Percentiles rank a stretch among this genome's conserved stretches.
These are phyloP conservation scores for Tapirus terrestris DNA, from an alignment of 2,113 vertebrate genomes.

Conservation along the genomic window DNA sequence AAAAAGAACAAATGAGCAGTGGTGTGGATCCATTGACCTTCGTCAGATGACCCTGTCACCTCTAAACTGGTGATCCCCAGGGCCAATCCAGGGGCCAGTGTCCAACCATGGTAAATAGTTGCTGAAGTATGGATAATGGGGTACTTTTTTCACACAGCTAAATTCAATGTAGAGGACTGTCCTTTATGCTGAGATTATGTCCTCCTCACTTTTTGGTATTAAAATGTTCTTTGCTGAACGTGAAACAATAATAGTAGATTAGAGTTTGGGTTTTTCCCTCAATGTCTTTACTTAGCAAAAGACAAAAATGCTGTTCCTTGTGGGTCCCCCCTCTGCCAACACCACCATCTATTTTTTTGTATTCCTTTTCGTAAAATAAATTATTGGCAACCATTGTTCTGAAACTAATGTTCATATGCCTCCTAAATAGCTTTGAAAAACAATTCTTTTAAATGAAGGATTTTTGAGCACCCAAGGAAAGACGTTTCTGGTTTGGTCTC, in stretches of 20 bases:
- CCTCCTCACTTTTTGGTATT: neutral
- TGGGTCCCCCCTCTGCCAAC: accelerated
- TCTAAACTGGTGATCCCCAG: neutral
- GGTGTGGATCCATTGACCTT: neutral
- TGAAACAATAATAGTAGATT: neutral
- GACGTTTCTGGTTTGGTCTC: neutral
- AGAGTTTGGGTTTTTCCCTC: neutral
- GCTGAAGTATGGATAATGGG: neutral
- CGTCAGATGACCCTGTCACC: neutral
- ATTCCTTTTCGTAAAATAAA: slow-evolving; percentile 11
- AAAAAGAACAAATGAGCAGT: no score
- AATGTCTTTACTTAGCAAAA: neutral
- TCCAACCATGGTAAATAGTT: neutral
- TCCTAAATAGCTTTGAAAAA: neutral
- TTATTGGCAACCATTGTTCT: neutral
- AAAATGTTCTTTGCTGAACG: neutral
- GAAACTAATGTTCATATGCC: neutral
- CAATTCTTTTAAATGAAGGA: neutral
- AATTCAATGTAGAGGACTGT: neutral
- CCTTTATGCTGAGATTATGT: neutral
- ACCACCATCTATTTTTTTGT: neutral
- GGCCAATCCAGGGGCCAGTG: neutral
- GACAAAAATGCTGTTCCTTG: neutral
- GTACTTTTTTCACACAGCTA: neutral
- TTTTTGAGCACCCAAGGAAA: slow-evolving; percentile 7